Evolutionary conservation across 2,797 vertebrate genomes (phyloP).

Genomic region (Peromyscus melanophrys): DNA sequence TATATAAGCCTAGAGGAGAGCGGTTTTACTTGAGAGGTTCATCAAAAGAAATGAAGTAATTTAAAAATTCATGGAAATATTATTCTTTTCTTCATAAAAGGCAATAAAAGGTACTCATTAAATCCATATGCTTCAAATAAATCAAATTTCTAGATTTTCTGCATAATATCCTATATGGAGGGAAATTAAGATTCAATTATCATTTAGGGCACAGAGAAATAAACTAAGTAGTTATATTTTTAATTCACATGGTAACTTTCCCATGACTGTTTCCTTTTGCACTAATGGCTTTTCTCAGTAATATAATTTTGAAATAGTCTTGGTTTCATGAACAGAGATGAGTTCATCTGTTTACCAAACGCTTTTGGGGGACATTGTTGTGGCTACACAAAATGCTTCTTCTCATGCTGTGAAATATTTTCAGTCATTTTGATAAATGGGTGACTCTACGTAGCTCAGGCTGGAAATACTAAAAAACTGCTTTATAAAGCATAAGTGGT

Average conservation of each 20-base stretch:
- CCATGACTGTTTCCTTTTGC: conserved; percentile 76
- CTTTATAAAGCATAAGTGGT: conserved; percentile 74
- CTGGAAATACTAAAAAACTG: conserved; percentile 68
- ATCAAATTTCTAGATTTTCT: conserved; percentile 74
- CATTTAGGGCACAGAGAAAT: conserved; percentile 70
- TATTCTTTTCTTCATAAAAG: conserved; percentile 69
- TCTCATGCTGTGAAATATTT: conserved; percentile 62
- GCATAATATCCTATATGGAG: conserved; percentile 63
- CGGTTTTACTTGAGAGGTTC: conserved; percentile 38
- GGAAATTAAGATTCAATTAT: conserved; percentile 76
- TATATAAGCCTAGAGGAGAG: conserved; percentile 7
- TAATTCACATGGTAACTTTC: conserved; percentile 72
- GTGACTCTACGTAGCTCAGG: conserved; percentile 62
- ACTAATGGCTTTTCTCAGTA: conserved; percentile 75
- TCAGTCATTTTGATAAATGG: conserved; percentile 78
- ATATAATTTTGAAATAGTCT: conserved; percentile 72
- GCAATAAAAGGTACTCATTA: conserved; percentile 74
- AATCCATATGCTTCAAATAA: conserved; percentile 79
- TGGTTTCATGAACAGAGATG: conserved; percentile 72
- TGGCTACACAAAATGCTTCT: conserved; percentile 64
- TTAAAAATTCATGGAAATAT: conserved; percentile 67
- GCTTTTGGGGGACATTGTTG: conserved; percentile 55
- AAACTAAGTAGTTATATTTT: conserved; percentile 78
- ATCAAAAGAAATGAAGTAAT: conserved; percentile 52
- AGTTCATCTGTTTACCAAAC: conserved; percentile 78